These are phyloP conservation scores for Gobionotothen gibberifrons DNA, from an alignment of 2,797 vertebrate species.

Conservation along the genomic window DNA sequence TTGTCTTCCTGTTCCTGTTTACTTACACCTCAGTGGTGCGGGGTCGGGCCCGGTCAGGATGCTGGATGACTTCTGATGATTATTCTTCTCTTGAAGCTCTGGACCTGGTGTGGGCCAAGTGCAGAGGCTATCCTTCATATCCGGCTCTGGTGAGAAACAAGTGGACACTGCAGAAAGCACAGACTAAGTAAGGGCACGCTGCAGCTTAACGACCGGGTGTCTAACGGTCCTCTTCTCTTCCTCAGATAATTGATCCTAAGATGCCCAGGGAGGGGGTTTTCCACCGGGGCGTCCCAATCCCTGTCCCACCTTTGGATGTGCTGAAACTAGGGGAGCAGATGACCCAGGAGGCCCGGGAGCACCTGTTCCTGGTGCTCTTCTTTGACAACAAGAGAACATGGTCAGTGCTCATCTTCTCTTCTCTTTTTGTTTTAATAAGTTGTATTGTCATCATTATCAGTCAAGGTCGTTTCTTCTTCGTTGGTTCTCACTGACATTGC, in stretches of 20 bases:
- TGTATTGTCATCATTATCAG: not conserved
- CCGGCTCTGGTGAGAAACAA: conserved; percentile 91
- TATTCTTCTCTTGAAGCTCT: conserved; percentile 94
- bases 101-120: conserved; percentile 99
- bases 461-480: not conserved
- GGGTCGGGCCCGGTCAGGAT: conserved; percentile 87
- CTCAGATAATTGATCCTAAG: conserved; percentile 98
- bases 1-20: conserved; percentile 25
- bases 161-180: not conserved
- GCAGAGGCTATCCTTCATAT: conserved; percentile 97
- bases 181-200: not conserved
- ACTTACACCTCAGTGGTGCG: conserved; percentile 88
- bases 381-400: conserved; percentile 99
- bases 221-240: conserved; percentile 1
- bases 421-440: not conserved
- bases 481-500: conserved; percentile 1
- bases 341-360: conserved; percentile 98
- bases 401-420: conserved; percentile 80
- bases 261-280: conserved; percentile 99
- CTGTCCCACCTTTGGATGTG: conserved; percentile 97
- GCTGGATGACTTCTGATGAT: conserved; percentile 96
- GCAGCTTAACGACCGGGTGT: conserved; percentile 4
- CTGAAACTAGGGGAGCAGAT: conserved; percentile 98
- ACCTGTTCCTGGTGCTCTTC: conserved; percentile 98
- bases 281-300: conserved; percentile 96